A percentile compares a stretch with the other conserved stretches of the same genome.
These are phyloP conservation scores for Gadopsis marmoratus DNA, from an alignment of 2,797 vertebrate species.

Conservation along the genomic window DNA sequence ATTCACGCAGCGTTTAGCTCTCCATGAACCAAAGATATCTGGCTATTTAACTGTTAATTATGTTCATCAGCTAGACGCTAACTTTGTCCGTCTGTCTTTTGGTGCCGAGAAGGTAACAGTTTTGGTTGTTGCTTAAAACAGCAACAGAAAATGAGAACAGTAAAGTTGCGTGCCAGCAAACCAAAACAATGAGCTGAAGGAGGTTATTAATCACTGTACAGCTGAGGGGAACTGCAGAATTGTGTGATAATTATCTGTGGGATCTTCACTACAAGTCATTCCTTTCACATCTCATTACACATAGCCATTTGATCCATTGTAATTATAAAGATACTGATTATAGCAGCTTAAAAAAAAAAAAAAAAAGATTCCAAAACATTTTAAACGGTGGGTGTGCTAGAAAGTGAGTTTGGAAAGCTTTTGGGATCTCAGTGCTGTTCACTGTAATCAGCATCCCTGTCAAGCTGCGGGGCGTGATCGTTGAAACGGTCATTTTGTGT, in stretches of 20 bases:
- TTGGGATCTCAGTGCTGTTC: background rate
- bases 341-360: background rate
- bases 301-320: background rate
- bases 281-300: constrained; percentile 6
- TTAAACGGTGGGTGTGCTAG: background rate
- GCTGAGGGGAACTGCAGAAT: background rate
- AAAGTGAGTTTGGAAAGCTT: constrained; percentile 3
- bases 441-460: constrained; percentile 4
- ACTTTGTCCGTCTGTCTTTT: background rate
- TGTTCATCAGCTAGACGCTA: background rate
- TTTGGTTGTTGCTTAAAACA: background rate
- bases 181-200: constrained; percentile 5
- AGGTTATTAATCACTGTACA: background rate
- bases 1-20: background rate
- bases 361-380: background rate
- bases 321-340: constrained; percentile 1
- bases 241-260: background rate
- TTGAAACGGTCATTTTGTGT: constrained; percentile 48
- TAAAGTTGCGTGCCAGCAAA: background rate
- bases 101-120: background rate
- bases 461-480: constrained; percentile 49
- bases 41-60: background rate
- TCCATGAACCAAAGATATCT: background rate
- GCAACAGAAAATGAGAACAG: background rate
- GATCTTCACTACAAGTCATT: background rate